Evolutionary conservation across 2,888 invertebrate genomes (phyloP), one percentile per base, ranked within the genome.

Genomic region (Coecobrya sp.): DNA sequence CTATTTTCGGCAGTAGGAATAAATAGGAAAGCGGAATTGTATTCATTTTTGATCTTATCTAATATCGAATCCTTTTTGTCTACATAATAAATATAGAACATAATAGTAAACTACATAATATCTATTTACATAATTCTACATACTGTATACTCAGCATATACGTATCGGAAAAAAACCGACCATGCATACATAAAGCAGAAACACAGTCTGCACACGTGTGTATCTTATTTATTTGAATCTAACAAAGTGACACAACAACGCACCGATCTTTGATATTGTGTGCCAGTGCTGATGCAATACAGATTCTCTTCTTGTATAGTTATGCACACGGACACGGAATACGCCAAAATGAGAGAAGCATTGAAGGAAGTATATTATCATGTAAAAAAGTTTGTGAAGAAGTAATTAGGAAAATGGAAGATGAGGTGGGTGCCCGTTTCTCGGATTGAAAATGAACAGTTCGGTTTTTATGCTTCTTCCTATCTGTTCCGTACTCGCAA

Each of bases 141-240:
- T n/a, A n/a, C n/a, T 73, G 36, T 73, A 36, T 30, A 4, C 19
- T n/a, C n/a, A n/a, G 16, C 16, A 73, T 42, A 11, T 11, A 7
- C 27, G n/a, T 4, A 7, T 30, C 11, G n/a, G 36, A 42, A 19
- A 73, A 19, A 42, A 19, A 4, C 7, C 36, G 19, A 42, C 11
- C 11, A 25, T 68, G 30, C 19, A 62, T 10, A 19, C 8, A 62
- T 10, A 22, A 62, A 62, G 2, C 13, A 76, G 5, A 19, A 19
- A 81, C 55, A 52, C 55, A 27, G 30, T 27, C 27, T 19, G 55
- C 49, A 8, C 55, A 81, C 49, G 49, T 76, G 49, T 76, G 76
- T 22, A 16, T 5, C 52, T 52, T 11, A 16, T 62, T n/a, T n/a
- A 19, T 62, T 13, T 62, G 59, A 62, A 16, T 10, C 22, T n/a